Evolutionary conservation across 1,140 invertebrate genomes (phyloP).

Genomic region (Fopius arisanus): DNA sequence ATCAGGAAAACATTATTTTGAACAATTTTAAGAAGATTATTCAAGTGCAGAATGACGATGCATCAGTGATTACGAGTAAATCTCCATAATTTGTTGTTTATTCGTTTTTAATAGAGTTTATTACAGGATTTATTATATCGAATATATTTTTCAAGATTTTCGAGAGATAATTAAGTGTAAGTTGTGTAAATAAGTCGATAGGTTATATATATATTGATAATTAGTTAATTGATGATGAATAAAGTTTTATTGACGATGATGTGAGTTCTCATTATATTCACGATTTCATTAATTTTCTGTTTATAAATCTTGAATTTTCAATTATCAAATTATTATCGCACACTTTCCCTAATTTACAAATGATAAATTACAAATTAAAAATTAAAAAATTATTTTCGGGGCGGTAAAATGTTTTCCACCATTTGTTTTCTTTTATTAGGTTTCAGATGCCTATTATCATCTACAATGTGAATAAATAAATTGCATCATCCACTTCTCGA

Average conservation of each 20-base stretch:
- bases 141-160: constrained; percentile 8
- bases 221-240: background rate
- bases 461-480: too few relatives aligned
- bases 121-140: background rate
- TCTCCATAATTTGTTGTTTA: background rate
- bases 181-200: constrained; percentile 1
- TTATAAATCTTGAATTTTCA: background rate
- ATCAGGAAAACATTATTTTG: background rate
- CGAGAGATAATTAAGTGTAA: background rate
- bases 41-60: background rate
- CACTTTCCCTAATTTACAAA: too few relatives aligned
- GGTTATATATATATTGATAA: background rate
- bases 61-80: background rate
- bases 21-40: background rate
- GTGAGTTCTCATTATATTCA: background rate
- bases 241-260: background rate
- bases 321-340: too few relatives aligned
- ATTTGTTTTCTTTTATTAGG: too few relatives aligned
- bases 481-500: too few relatives aligned
- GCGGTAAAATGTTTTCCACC: too few relatives aligned
- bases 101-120: constrained; percentile 10
- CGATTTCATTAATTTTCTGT: background rate
- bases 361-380: too few relatives aligned
- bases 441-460: too few relatives aligned
- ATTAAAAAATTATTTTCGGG: too few relatives aligned